phyloP scores from a whole-genome alignment of 2,888 invertebrate species.

The Orchesella flavescens region DNA sequence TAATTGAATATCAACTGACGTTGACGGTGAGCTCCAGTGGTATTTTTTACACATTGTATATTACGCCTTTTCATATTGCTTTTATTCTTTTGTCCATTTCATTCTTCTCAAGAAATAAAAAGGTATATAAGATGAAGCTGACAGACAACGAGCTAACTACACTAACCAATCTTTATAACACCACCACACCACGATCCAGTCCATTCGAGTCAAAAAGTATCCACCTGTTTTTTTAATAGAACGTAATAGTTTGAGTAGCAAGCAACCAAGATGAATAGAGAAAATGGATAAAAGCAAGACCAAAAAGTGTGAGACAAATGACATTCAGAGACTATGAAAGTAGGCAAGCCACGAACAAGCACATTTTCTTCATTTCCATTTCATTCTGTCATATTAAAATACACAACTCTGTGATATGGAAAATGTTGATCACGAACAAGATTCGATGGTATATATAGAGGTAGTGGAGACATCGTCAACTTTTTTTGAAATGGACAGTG shows the following conservation, averaged over 20 bases:
- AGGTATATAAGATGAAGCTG: too few relatives aligned
- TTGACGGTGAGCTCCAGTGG: too few relatives aligned
- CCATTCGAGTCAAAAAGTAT: too few relatives aligned
- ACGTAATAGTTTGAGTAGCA: conserved; percentile 25
- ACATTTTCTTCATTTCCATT: conserved; percentile 37
- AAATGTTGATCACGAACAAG: conserved; percentile 29
- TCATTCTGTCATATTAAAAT: conserved; percentile 37
- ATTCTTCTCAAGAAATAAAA: too few relatives aligned
- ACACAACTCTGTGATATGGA: not conserved
- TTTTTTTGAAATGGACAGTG: conserved; percentile 52
- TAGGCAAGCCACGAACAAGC: conserved; percentile 46
- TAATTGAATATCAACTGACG: too few relatives aligned
- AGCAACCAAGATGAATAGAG: conserved; percentile 21
- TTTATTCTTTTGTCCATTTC: too few relatives aligned
- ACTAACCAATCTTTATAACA: too few relatives aligned
- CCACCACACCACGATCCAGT: too few relatives aligned
- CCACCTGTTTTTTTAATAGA: not conserved
- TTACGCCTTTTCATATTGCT: too few relatives aligned
- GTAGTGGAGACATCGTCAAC: conserved; percentile 29
- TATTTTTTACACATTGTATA: too few relatives aligned
- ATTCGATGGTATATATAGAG: conserved; percentile 35
- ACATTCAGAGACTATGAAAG: conserved; percentile 39
- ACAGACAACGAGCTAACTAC: too few relatives aligned
- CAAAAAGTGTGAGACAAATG: conserved; percentile 39
- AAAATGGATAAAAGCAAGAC: conserved; percentile 20